Evolutionary conservation across 2,888 invertebrate species (phyloP), one percentile per base, ranked within the genome.

Genomic region (Tachina fera): DNA sequence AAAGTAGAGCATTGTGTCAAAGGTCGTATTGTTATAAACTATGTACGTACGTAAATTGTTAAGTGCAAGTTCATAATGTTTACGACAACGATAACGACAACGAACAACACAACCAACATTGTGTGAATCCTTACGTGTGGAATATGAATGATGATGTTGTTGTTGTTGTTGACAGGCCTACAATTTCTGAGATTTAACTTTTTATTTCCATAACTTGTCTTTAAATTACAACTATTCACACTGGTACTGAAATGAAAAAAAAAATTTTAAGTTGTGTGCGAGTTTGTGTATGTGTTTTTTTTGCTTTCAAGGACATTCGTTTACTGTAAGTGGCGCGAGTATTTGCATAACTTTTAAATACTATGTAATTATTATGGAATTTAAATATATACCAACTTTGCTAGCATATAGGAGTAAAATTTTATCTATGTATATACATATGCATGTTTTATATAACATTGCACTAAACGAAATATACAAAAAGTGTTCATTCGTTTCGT

Each of bases 1-100:
- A 86, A 85, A 83, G 65, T 86, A 86, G 86, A 86, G 78, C 86
- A 86, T 76, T 86, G 86, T 86, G 86, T 83, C 86, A 86, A 86
- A 86, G 83, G 83, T 84, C 84, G 77, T 58, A 58, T 81, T 84
- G 74, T 74, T 77, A 60, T 67, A 71, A 77, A 65, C 53, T 86
- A 75, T 63, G 31, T 70, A 31, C 31, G 39, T 58, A 22, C 41
- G 56, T 71, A 19, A 22, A 22, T 51, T 72, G 70, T 75, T 49
- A 75, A 75, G 80, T 80, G 72, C 76, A 80, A 80, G 79, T 86
- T 80, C 76, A 83, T 61, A 83, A 71, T 83, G 76, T 58, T 71
- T 77, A 77, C 58, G 58, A 60, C 31, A 61, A 56, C 51, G 74
- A 49, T 22, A 65, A 16, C 31, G 58, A 51, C 39, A 53, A 22